Evolutionary conservation across 2,113 vertebrate species (phyloP), one percentile per base, ranked within the genome.

Genomic region (Lophius piscatorius): DNA sequence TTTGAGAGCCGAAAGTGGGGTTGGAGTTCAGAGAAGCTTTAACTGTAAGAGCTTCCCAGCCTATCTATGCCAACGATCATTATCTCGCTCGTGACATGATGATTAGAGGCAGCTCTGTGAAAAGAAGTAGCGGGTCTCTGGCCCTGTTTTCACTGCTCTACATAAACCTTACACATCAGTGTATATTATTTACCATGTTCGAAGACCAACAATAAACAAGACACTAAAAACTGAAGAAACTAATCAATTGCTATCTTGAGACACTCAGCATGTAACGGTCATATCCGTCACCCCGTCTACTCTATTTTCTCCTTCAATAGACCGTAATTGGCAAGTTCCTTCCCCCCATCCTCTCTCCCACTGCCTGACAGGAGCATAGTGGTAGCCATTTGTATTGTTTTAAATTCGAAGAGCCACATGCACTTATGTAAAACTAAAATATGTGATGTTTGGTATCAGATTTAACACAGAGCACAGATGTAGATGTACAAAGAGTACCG

Each of bases 311-410:
- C 29, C 35, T 63, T 58, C 64, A 54, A 14, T 28, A 54, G 18
- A n/a, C 47, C 6, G n/a, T n/a, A n/a, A n/a, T n/a, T n/a, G n/a
- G n/a, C n/a, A n/a, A n/a, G n/a, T n/a, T n/a, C n/a, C n/a, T n/a
- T n/a, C n/a, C n/a, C n/a, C n/a, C n/a, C n/a, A n/a, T 59, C 48
- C 29, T 68, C 47, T n/a, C 47, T 71, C 77, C 41, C 35, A 23
- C 64, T 56, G 33, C 24, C 55, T 38, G 52, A 67, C 61, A 55
- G 35, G 22, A 69, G 54, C 35, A 26, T 34, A 71, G 54, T 60
- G 55, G 72, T 62, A 76, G 33, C 48, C 39, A 61, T 77, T 74
- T 83, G 40, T 47, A 38, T 38, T 51, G 22, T n/a, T n/a, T n/a
- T n/a, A n/a, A n/a, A n/a, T n/a, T n/a, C n/a, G n/a, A n/a, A n/a